Evolutionary conservation across 2,888 invertebrate species (phyloP), one percentile per base, ranked within the genome.

Genomic region (Eumerus sabulonum): DNA sequence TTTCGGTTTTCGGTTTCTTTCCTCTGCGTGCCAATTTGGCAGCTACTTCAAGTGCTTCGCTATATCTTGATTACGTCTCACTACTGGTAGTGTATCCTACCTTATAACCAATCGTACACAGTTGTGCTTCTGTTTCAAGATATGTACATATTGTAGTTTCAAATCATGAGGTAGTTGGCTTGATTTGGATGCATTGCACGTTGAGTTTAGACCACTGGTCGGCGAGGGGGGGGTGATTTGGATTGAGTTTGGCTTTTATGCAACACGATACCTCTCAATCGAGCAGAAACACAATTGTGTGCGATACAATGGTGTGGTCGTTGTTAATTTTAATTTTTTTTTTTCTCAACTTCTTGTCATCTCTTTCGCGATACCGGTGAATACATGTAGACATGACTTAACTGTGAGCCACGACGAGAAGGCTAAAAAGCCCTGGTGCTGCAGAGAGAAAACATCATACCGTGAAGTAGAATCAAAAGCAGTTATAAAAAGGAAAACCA

Each of bases 221-320:
- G 42, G 56, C 44, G 14, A 47, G 50, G 14, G 38, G 16, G n/a
- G 44, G 56, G 12, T 40, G 62, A 27, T n/a, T n/a, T n/a, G 45
- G 57, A 77, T 77, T 62, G 51, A 50, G 54, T 63, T 72, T 77
- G 27, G 27, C 67, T 68, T 77, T 72, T 77, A 77, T 77, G 77
- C 77, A 77, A 72, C 62, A 53, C 50, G 67, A 77, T 72, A 57
- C 54, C 56, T 72, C 66, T 54, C 64, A 53, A 53, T 53, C 64
- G 64, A 35, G 35, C 51, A 36, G 50, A 53, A 76, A 50, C 70
- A 71, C 60, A 68, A 63, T 63, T 56, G 57, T 64, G 50, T 70
- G 56, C 38, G 35, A 38, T 40, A 9, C 35, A n/a, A 50, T 63
- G 51, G 42, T 66, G 77, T 77, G 51, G 72, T 72, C 57, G 77